Evolutionary conservation across 2,797 vertebrate genomes (phyloP).

Genomic region (Acomys russatus): DNA sequence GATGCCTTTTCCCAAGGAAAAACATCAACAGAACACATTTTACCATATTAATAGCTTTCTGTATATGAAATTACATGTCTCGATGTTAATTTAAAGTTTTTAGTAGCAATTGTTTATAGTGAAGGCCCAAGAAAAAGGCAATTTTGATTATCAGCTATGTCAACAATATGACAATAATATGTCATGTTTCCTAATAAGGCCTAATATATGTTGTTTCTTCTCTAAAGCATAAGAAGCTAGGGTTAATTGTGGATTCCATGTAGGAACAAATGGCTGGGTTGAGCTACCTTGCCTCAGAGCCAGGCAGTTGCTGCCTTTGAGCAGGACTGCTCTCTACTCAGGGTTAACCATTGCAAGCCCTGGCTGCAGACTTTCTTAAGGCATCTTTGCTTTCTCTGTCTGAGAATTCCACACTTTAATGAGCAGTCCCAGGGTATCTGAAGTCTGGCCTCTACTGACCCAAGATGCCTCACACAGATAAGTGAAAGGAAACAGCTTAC

Average conservation of each 20-base stretch:
- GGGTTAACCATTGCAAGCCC: not conserved
- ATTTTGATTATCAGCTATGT: not conserved
- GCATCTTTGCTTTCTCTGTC: too few species aligned
- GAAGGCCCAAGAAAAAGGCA: not conserved
- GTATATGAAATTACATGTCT: not conserved
- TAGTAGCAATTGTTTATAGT: not conserved
- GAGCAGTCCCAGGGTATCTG: not conserved
- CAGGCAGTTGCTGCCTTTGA: not conserved
- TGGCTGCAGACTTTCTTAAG: not conserved
- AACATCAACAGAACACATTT: not conserved
- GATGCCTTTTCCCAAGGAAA: not conserved
- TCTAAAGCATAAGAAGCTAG: not conserved
- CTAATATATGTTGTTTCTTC: not conserved
- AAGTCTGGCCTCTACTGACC: not conserved
- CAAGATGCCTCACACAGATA: not conserved
- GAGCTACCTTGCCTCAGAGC: not conserved
- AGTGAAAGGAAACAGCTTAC: not conserved
- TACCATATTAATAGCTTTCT: not conserved
- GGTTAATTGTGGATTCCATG: not conserved
- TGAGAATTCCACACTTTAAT: not conserved
- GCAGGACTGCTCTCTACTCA: not conserved
- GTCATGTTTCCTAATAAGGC: not conserved
- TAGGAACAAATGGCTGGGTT: not conserved
- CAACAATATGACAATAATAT: not conserved
- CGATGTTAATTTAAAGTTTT: not conserved